Conservation (phyloP, 2,797 vertebrate species). For the Clarias platycephalus region DNA sequence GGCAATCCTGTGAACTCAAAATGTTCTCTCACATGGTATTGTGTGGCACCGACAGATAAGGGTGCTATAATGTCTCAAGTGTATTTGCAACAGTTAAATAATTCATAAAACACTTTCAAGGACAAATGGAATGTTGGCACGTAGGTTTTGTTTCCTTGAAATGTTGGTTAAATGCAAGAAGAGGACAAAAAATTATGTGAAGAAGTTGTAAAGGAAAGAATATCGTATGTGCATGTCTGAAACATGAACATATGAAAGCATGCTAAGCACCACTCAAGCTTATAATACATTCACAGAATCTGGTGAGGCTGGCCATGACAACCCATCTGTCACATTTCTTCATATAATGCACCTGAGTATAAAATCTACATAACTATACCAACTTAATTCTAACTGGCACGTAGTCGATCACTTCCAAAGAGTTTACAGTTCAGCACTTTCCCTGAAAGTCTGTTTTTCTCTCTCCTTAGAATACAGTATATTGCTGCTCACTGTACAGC, state of each 20-base stretch:
- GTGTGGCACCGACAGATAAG: slow-evolving; percentile 26
- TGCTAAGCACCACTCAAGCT: background rate
- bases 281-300: slow-evolving; percentile 27
- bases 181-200: background rate
- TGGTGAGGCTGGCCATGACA: background rate
- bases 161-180: background rate
- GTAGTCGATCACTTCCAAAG: background rate
- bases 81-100: background rate
- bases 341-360: background rate
- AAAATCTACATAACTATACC: background rate
- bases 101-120: background rate
- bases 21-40: background rate
- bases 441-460: background rate
- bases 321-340: background rate
- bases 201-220: background rate
- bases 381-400: background rate
- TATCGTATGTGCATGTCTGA: background rate
- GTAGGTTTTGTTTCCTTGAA: background rate
- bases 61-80: background rate
- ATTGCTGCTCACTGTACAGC: background rate
- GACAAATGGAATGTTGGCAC: background rate
- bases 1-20: background rate
- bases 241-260: background rate
- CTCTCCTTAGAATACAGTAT: background rate
- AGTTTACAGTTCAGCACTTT: background rate